Percentiles rank a stretch among this genome's conserved stretches.
Evolutionary conservation across 2,888 invertebrate species (phyloP).

Genomic region (Drepanosiphum platanoidis): DNA sequence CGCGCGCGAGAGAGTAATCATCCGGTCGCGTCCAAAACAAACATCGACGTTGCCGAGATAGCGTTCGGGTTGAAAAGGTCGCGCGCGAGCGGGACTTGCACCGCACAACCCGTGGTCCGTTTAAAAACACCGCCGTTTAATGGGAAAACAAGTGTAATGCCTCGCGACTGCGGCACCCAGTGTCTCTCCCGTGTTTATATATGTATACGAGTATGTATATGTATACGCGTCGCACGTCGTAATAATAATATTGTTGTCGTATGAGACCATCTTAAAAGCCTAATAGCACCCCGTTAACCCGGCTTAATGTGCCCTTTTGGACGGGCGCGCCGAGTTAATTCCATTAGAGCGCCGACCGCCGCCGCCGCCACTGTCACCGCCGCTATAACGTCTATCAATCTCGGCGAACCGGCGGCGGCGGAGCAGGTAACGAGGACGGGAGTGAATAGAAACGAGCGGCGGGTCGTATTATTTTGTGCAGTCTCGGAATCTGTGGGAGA

Average conservation of each 20-base stretch:
- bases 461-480: not conserved
- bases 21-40: not conserved
- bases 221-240: not conserved
- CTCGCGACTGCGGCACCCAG: too few species aligned
- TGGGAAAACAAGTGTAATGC: too few species aligned
- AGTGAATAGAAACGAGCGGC: not conserved
- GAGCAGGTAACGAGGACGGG: not conserved
- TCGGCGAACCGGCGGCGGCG: not conserved
- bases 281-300: conserved; percentile 33
- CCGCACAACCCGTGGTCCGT: too few species aligned
- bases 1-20: not conserved
- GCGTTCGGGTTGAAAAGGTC: too few species aligned
- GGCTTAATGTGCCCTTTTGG: conserved; percentile 21
- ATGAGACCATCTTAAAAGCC: conserved; percentile 6
- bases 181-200: too few species aligned
- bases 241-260: conserved; percentile 10
- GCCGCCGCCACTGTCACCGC: not conserved
- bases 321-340: conserved; percentile 31
- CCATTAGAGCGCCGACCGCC: conserved; percentile 34
- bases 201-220: not conserved
- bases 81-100: too few species aligned
- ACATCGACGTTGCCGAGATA: not conserved
- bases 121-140: too few species aligned
- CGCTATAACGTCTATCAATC: conserved; percentile 34
- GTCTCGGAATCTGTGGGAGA: not conserved